Conservation (phyloP, 2,888 invertebrate species). For the Dicyrtomina minuta region DNA sequence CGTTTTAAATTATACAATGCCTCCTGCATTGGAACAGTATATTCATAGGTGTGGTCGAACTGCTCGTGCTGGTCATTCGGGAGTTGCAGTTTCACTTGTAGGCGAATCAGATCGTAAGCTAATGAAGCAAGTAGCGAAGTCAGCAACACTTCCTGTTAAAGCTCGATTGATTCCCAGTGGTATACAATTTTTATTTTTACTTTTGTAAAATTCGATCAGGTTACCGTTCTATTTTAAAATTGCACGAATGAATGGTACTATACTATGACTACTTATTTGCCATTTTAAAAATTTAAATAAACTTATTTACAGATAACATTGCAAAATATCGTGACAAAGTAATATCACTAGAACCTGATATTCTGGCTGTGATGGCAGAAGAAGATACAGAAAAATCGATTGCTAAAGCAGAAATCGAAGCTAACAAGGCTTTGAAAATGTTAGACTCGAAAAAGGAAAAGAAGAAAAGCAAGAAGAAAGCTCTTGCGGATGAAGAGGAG, state of each 20-base stretch:
- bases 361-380: conserved; percentile 78
- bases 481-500: conserved; percentile 57
- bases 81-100: conserved; percentile 90
- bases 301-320: conserved; percentile 78
- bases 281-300: too few relatives aligned
- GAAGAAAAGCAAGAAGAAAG: conserved; percentile 55
- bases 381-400: conserved; percentile 80
- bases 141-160: conserved; percentile 81
- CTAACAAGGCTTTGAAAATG: conserved; percentile 69
- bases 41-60: conserved; percentile 96
- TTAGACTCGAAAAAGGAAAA: conserved; percentile 60
- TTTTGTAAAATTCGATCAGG: conserved; percentile 48
- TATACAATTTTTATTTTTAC: conserved; percentile 49
- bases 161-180: conserved; percentile 78
- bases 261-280: neutral
- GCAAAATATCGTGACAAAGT: conserved; percentile 79
- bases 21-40: conserved; percentile 90
- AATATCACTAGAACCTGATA: conserved; percentile 72
- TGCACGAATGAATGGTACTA: too few relatives aligned
- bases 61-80: conserved; percentile 89
- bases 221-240: too few relatives aligned
- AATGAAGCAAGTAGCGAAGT: conserved; percentile 87
- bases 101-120: conserved; percentile 89
- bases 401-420: conserved; percentile 80
- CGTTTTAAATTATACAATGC: conserved; percentile 93